These are phyloP conservation scores for Mesitornis unicolor DNA, from an alignment of 2,113 vertebrate genomes.

Conservation along the genomic window DNA sequence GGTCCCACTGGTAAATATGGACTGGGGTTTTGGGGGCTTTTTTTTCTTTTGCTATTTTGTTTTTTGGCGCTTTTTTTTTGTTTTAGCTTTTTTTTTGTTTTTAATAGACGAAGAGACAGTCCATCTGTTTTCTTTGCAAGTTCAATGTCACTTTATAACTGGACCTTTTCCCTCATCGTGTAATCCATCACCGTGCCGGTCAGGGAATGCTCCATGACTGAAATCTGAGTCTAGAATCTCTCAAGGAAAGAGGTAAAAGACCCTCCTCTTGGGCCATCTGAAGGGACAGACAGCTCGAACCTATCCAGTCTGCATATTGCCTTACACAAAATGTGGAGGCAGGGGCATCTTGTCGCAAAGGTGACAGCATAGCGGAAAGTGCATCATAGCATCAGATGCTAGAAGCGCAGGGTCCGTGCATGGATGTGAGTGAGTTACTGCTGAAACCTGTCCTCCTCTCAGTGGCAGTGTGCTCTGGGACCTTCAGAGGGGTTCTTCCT, in stretches of 20 bases:
- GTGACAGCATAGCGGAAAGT: background rate
- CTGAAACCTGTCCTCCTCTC: background rate
- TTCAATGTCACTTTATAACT: conserved; percentile 2
- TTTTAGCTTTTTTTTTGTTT: too few species aligned
- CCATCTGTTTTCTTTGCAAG: conserved; percentile 6
- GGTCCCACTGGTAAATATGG: background rate
- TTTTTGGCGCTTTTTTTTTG: too few species aligned
- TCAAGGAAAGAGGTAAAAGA: conserved; percentile 62
- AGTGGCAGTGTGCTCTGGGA: background rate
- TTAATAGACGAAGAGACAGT: too few species aligned
- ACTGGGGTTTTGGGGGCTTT: background rate
- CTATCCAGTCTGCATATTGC: background rate
- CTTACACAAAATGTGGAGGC: background rate
- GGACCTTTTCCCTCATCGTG: background rate
- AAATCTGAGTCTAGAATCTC: conserved; percentile 43
- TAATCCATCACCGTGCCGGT: background rate
- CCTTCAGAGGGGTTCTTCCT: background rate
- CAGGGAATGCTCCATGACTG: conserved; percentile 37
- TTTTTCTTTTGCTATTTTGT: background rate
- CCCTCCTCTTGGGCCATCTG: background rate
- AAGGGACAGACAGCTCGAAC: conserved; percentile 7
- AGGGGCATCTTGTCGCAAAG: background rate
- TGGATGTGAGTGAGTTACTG: background rate
- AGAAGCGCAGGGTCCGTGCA: background rate
- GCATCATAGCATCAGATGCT: background rate